A percentile compares a stretch with the other conserved stretches of the same genome.
Evolutionary conservation across 2,797 vertebrate genomes (phyloP).

Genomic region (Fringilla coelebs): DNA sequence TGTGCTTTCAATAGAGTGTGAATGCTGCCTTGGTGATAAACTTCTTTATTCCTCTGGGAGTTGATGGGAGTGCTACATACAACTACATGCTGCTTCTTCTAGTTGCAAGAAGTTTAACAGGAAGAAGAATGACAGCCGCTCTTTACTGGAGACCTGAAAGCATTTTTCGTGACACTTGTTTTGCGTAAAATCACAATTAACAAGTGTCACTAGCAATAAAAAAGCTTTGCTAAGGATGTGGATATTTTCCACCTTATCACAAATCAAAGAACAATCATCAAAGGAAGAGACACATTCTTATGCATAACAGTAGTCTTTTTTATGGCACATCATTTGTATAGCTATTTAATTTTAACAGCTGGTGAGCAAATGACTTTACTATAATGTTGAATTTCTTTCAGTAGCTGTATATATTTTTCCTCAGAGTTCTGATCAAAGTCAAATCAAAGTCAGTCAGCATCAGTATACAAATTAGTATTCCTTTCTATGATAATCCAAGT

Average conservation of each 20-base stretch:
- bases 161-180: neutral
- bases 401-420: neutral
- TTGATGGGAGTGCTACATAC: neutral
- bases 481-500: neutral
- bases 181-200: neutral
- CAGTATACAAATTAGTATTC: neutral
- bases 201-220: rapidly evolving
- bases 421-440: slow-evolving; percentile 6
- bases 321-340: slow-evolving; percentile 22
- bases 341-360: slow-evolving; percentile 57
- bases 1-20: neutral
- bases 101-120: neutral
- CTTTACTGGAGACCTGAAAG: neutral
- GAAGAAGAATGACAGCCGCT: neutral
- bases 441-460: neutral
- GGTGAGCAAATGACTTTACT: slow-evolving; percentile 5
- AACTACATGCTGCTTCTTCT: neutral
- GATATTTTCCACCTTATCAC: neutral
- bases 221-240: neutral
- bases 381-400: slow-evolving; percentile 23
- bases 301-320: slow-evolving; percentile 22
- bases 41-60: neutral
- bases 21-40: neutral
- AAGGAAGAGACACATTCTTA: neutral
- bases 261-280: neutral